Evolutionary conservation across 2,888 invertebrate species (phyloP).

Genomic region (Arge pagana): DNA sequence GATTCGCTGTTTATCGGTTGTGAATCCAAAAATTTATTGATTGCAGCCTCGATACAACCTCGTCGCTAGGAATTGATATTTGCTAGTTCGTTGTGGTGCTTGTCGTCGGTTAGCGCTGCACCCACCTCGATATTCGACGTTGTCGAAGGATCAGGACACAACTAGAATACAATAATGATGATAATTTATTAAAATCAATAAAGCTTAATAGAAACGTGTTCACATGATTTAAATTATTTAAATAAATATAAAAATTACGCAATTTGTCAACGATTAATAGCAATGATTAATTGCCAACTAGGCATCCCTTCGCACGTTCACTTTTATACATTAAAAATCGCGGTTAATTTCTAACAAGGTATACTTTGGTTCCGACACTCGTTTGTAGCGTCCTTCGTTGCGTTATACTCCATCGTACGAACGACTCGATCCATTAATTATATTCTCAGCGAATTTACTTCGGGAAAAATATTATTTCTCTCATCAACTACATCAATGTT

Average conservation of each 20-base stretch:
- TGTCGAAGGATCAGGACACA: background rate
- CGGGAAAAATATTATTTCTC: background rate
- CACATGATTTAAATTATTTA: slow-evolving; percentile 37
- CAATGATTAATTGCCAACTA: slow-evolving; percentile 30
- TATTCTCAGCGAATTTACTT: background rate
- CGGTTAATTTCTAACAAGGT: slow-evolving; percentile 29
- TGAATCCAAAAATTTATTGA: too few relatives aligned
- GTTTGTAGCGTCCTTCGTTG: too few relatives aligned
- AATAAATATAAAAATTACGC: slow-evolving; percentile 43
- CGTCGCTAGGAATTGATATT: too few relatives aligned
- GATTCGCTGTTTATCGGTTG: too few relatives aligned
- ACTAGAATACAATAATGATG: slow-evolving; percentile 35
- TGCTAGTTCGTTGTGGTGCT: too few relatives aligned
- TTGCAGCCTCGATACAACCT: too few relatives aligned
- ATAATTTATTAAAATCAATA: slow-evolving; percentile 42
- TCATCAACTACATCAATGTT: too few relatives aligned
- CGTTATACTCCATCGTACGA: too few relatives aligned
- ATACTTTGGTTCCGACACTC: slow-evolving; percentile 46
- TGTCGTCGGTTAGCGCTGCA: too few relatives aligned
- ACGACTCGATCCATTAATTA: background rate
- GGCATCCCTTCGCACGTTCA: slow-evolving; percentile 15
- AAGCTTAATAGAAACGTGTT: slow-evolving; percentile 31
- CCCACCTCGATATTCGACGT: too few relatives aligned
- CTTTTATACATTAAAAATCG: slow-evolving; percentile 26
- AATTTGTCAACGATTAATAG: slow-evolving; percentile 30